Evolutionary conservation across 2,113 vertebrate species (phyloP).

Genomic region (Varanus komodoensis): DNA sequence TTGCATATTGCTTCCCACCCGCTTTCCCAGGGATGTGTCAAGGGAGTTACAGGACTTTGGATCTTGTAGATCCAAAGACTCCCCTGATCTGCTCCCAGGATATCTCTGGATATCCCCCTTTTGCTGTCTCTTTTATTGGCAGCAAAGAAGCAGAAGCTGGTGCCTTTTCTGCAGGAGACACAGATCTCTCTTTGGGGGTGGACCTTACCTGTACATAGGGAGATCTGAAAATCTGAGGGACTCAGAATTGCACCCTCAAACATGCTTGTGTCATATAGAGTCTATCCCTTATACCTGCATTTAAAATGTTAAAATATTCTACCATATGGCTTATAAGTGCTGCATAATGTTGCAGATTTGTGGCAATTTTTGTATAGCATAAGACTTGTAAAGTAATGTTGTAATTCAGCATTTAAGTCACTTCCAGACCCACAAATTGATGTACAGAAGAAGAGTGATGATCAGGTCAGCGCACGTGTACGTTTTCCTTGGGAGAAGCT

Average conservation of each 20-base stretch:
- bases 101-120: too few relatives aligned
- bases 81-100: too few relatives aligned
- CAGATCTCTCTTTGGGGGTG: background rate
- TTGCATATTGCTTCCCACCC: background rate
- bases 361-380: background rate
- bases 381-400: background rate
- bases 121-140: background rate
- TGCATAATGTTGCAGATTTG: background rate
- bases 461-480: background rate
- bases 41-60: background rate
- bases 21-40: background rate
- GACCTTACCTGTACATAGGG: too few relatives aligned
- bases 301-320: background rate
- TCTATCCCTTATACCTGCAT: background rate
- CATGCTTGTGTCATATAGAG: background rate
- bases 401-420: background rate
- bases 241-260: too few relatives aligned
- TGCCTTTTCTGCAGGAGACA: background rate
- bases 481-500: conserved; percentile 77
- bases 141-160: background rate
- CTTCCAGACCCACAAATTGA: conserved; percentile 3
- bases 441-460: conserved; percentile 16
- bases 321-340: background rate
- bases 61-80: background rate
- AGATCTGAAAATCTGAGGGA: too few relatives aligned